Evolutionary conservation across 2,797 vertebrate species (phyloP), one percentile per base, ranked within the genome.

Genomic region (Amazona ochrocephala): DNA sequence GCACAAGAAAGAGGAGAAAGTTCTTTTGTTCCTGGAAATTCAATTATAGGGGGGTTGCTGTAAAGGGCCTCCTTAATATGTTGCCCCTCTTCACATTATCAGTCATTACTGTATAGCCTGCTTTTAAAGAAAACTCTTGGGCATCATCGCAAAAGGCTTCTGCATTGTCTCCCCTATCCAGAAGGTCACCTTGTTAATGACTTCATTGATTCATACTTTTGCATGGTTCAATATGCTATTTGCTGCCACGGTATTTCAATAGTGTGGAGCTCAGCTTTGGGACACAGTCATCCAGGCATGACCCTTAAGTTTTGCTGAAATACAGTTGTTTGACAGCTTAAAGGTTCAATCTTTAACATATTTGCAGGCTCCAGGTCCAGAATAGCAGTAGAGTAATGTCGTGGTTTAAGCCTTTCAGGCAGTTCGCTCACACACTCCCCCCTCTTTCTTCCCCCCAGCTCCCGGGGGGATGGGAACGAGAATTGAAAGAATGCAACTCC

Each of bases 11-110:
- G 18, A 77, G 13, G 71, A 18, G 72, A 50, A 72, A 76, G 44
- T 41, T 56, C 23, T 73, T 91, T 86, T 68, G 4, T 89, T 90
- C 56, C 81, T 86, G 90, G 77, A 77, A 94, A 94, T 86, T 77
- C 45, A 84, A 4, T 83, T 62, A 53, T 5, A 15, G 18, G 16
- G 24, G 12, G 10, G 7, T n/a, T 65, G 53, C 15, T 37, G 2
- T 47, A 74, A 86, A 83, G 64, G 29, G 13, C 42, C 34, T 77
- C 82, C 70, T 67, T 58, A 67, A 53, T 30, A 62, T 2, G 11
- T 56, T 73, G n/a, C 51, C 1, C 2, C n/a, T 96, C 30, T 61
- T 45, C 1, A 1, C 66, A 58, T 85, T 95, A 83, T 13, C 27
- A 54, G 73, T 73, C 74, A 53, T 68, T 34, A 61, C 60, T 47